Base-by-base conservation (phyloP, 2,113 vertebrate species). In the Phalacrocorax pelagicus region DNA sequence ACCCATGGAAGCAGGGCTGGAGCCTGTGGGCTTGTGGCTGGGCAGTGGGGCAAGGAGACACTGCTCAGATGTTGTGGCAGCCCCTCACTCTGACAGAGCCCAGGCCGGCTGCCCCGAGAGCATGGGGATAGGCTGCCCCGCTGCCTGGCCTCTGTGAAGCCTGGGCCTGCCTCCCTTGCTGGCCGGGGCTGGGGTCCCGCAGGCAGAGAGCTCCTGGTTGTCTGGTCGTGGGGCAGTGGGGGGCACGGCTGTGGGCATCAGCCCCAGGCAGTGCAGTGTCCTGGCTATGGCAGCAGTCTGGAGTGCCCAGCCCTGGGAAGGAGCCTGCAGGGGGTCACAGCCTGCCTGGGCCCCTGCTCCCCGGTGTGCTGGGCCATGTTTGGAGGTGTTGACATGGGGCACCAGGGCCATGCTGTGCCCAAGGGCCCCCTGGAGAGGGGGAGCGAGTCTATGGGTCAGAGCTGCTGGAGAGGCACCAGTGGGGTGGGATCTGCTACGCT, bases 1-100 rank as follows among this genome's bases (percentile, higher is more conserved):
- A n/a, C 38, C 38, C 1, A 1, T 10, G 52, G 26, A 16, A 26
- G 29, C 4, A 4, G 32, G 26, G 36, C 26, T 4, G 3, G 36
- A 18, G 26, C 9, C 29, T 2, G 6, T 1, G 34, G 47, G 59
- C n/a, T 22, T 18, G 62, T 16, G 74, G 8, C 62, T 26, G 52
- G 47, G 54, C 52, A 1, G 18, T 9, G 40, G 36, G 10, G 14
- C 4, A 2, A 3, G 52, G 47, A n/a, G 23, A 1, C 2, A 22
- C 36, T 16, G 3, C 67, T 38, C 21, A 11, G 72, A 15, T 1
- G 0, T 5, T 10, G 11, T 14, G 6, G 70, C 74, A 79, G 74
- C 21, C 44, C 47, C 49, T 49, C 3, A 0, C 5, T 27, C 46
- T 0, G 0, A 46, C 15, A 9, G 79, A 49, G 47, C 58, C 32